phyloP scores from a whole-genome alignment of 2,888 invertebrate genomes.

The Atethmia centrago region DNA sequence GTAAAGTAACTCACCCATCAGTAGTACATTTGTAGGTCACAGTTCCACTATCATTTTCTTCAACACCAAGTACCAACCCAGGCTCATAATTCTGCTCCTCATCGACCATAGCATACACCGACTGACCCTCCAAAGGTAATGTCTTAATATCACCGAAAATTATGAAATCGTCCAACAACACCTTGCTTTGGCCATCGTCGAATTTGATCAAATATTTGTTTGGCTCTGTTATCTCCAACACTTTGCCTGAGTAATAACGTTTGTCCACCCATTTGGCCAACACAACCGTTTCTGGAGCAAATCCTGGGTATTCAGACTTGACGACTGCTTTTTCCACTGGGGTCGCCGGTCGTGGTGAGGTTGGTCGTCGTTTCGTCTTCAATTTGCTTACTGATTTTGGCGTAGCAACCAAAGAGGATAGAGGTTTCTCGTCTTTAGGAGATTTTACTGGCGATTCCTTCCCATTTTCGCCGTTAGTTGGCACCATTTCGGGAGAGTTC shows the following conservation, averaged over 20 bases:
- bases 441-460: slow-evolving; percentile 80
- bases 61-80: slow-evolving; percentile 86
- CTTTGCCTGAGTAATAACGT: slow-evolving; percentile 92
- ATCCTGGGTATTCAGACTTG: slow-evolving; percentile 83
- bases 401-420: slow-evolving; percentile 79
- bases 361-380: slow-evolving; percentile 85
- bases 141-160: slow-evolving; percentile 89
- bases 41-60: slow-evolving; percentile 85
- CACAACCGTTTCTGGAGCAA: slow-evolving; percentile 87
- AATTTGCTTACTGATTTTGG: slow-evolving; percentile 86
- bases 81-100: slow-evolving; percentile 90
- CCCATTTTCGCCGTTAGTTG: slow-evolving; percentile 81
- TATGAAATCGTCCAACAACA: slow-evolving; percentile 91
- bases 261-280: slow-evolving; percentile 93
- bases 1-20: slow-evolving; percentile 80
- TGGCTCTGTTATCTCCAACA: slow-evolving; percentile 89
- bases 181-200: slow-evolving; percentile 91
- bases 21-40: slow-evolving; percentile 87
- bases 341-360: slow-evolving; percentile 85
- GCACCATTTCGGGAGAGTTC: slow-evolving; percentile 88
- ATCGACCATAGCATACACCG: slow-evolving; percentile 89
- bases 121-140: slow-evolving; percentile 89
- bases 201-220: slow-evolving; percentile 92
- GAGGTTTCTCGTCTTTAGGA: slow-evolving; percentile 84
- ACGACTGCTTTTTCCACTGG: slow-evolving; percentile 82